Base-by-base conservation (phyloP, 2,888 invertebrate species). In the Ariolimax columbianus region DNA sequence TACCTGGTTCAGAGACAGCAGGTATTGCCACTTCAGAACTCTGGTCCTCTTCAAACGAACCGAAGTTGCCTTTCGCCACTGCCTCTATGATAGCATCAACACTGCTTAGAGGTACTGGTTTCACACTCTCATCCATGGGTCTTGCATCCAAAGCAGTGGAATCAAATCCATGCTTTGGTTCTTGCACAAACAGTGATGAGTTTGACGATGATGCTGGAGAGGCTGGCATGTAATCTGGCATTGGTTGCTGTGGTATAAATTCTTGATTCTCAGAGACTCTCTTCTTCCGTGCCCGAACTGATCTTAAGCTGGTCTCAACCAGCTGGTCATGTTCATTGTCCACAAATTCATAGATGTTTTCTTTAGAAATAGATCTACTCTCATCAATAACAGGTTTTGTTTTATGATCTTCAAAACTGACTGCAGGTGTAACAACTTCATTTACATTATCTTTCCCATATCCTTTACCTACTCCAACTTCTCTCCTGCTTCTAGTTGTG, bases 51-150 rank as follows among this genome's bases (percentile, higher is more conserved):
- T 77, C 77, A 55, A 30, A 38, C 14, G 40, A 23, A 17, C 85
- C 91, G 89, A 93, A 91, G 92, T 93, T 82, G 91, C 97, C 96
- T 89, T 97, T 96, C 1, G 97, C 96, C 0, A 97, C 97, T 91
- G 98, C 97, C 89, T 98, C 98, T 88, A 98, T 97, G 26, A 97
- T 96, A 90, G 97, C 97, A 92, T 98, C 98, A 19, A 97, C 96
- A 0, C 97, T 96, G 81, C 90, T 91, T 89, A 90, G 89, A 26
- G 81, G 82, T 9, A 72, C 63, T 7, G 77, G 81, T 11, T 83
- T 66, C 9, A 38, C 47, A 73, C 70, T 51, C 9, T 82, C 82
- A 11, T 75, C 82, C 30, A 63, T 1, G 11, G 75, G 11, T 26
- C 26, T 51, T 3, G 33, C 30, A 14, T 77, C 78, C 59, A 70